A percentile compares a stretch with the other conserved stretches of the same genome.
phyloP scores from a whole-genome alignment of 2,113 vertebrate species.

The Pica pica region DNA sequence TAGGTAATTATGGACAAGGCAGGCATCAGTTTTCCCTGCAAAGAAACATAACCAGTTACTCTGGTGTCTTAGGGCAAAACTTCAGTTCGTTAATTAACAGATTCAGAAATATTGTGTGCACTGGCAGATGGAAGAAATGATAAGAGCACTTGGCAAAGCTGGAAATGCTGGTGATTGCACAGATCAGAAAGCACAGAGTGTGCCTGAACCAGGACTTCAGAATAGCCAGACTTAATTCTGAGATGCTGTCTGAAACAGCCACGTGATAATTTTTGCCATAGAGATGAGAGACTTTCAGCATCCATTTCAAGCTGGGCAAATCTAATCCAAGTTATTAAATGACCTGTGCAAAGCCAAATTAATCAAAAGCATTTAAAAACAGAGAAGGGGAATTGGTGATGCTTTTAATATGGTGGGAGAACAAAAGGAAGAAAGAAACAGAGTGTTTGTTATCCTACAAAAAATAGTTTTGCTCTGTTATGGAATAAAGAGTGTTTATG shows the following conservation, averaged over 20 bases:
- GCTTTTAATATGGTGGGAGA: not conserved
- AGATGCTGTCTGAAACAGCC: not conserved
- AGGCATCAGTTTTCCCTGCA: not conserved
- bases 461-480: not conserved
- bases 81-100: constrained; percentile 49
- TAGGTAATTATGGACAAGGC: constrained; percentile 45
- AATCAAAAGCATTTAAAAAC: not conserved
- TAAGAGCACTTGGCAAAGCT: not conserved
- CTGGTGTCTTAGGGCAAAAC: constrained; percentile 37
- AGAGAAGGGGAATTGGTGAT: not conserved
- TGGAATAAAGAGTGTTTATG: not conserved
- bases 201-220: not conserved
- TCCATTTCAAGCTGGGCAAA: constrained; percentile 3
- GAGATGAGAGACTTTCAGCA: not conserved
- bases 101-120: not conserved
- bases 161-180: not conserved
- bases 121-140: constrained; percentile 24
- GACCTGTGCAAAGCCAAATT: not conserved
- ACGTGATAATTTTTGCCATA: not conserved
- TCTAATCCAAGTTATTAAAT: not conserved
- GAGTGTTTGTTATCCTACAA: not conserved
- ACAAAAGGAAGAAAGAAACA: not conserved
- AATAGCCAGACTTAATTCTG: not conserved
- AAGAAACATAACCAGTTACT: constrained; percentile 7
- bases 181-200: not conserved